These are phyloP conservation scores for Drosophila meridionalis DNA, from an alignment of 2,888 invertebrate species.

Conservation along the genomic window DNA sequence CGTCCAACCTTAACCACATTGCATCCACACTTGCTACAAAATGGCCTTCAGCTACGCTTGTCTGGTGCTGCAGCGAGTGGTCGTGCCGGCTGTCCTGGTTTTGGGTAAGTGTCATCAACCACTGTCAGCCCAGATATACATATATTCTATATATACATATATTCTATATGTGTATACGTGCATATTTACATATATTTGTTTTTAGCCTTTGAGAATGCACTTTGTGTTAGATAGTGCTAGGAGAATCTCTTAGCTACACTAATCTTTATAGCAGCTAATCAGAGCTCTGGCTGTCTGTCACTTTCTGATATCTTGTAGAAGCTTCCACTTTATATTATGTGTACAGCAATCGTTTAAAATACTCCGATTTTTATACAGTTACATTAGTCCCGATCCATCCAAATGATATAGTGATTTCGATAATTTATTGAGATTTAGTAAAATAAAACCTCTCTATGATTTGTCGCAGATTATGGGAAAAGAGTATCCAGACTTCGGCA, in stretches of 20 bases:
- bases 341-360: too few species aligned
- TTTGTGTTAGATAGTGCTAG: not conserved
- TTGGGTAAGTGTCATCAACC: conserved; percentile 77
- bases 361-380: too few species aligned
- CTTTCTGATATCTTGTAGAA: not conserved
- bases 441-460: too few species aligned
- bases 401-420: too few species aligned
- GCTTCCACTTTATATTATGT: not conserved
- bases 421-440: too few species aligned
- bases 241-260: not conserved
- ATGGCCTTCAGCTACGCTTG: conserved; percentile 84
- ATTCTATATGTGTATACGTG: not conserved
- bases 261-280: not conserved
- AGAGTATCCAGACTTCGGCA: too few species aligned
- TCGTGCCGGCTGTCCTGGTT: conserved; percentile 83
- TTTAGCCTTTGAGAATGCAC: not conserved
- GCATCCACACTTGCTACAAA: conserved; percentile 42
- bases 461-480: too few species aligned
- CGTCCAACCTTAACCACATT: conserved; percentile 14
- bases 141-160: not conserved
- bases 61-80: conserved; percentile 83
- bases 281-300: not conserved
- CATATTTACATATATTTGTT: not conserved
- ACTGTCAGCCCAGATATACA: conserved; percentile 1
- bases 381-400: too few species aligned